Evolutionary conservation across 2,888 invertebrate species (phyloP), one percentile per base, ranked within the genome.

Genomic region (Priocnemis perturbator): DNA sequence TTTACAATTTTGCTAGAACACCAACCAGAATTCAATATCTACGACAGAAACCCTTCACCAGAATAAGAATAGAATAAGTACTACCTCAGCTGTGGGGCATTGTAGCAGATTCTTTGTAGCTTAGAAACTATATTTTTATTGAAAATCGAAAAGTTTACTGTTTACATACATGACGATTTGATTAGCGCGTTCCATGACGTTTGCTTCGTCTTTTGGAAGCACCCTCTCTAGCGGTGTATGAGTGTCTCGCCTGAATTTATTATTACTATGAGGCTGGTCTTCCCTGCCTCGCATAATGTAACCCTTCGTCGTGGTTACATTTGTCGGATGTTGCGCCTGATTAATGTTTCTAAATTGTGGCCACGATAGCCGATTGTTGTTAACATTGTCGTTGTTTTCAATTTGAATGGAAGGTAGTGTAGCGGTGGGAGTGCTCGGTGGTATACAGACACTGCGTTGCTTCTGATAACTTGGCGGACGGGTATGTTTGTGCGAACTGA

Each of bases 121-220:
- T 81, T 81, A 80, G 77, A 11, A 37, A 77, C 74, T 77, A 82
- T 59, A 71, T 73, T 77, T 60, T 75, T 74, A 79, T 66, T 64
- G 68, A 71, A 53, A 70, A 80, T 76, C 73, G 62, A 71, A 37
- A 79, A 75, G 52, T 61, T 3, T 73, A 73, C 76, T 50, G 66
- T 73, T 83, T 90, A 93, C 95, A 92, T 95, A 95, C 95, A 95
- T 95, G 90, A 95, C 95, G 90, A 95, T 95, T 90, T 95, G 95
- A 92, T 94, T 95, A 89, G 95, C 95, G 89, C 94, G 93, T 91
- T 95, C 95, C 93, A 95, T 93, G 85, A 95, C 95, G 89, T 94
- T 93, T 83, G 94, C 93, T 90, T 94, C 94, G 89, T 94, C 94
- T 87, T 94, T 93, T 88, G 91, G 91, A 89, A 92, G 89, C 72